Evolutionary conservation across 2,797 vertebrate species (phyloP), one percentile per base, ranked within the genome.

Genomic region (Xenopus petersii): DNA sequence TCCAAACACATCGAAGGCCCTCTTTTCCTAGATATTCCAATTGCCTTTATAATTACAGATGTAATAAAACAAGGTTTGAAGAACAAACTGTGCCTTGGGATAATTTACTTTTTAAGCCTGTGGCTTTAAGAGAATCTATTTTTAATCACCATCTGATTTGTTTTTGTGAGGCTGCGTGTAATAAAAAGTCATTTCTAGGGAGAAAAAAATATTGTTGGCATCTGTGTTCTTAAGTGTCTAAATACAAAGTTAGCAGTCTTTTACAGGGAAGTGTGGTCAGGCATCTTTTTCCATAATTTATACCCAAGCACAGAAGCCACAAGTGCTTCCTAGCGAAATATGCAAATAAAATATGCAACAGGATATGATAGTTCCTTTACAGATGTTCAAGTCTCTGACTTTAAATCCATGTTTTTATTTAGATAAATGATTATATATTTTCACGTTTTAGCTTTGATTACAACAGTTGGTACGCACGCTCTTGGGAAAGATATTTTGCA

Each of bases 41-140:
- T 77, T 64, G n/a, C 81, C 86, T 89, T 85, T 84, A 89, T 86
- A 81, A 56, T 83, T 83, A 86, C 82, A 87, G 83, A 84, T 85
- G 82, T 75, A 73, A 83, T 87, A 83, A 82, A 82, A 81, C 87
- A 86, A 86, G 81, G 1, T 60, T 17, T 60, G 21, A 26, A 26
- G 24, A 60, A 26, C 15, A 58, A 58, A 58, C 2, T 15, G 15
- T 58, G 88, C 87, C 87, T 87, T 74, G 84, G 88, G 90, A 89
- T 91, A 89, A 90, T 91, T 92, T 88, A 89, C 88, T 89, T 87
- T 86, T 26, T 82, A 79, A 74, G 85, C 89, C 85, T 73, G 80
- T 56, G 83, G 87, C 87, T 88, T 88, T 89, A 87, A 87, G 84
- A 86, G 87, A 89, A 91, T 86, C 90, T 85, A 90, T 90, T 90